phyloP scores from a whole-genome alignment of 2,888 invertebrate species.

The Mechanitis mazaeus region DNA sequence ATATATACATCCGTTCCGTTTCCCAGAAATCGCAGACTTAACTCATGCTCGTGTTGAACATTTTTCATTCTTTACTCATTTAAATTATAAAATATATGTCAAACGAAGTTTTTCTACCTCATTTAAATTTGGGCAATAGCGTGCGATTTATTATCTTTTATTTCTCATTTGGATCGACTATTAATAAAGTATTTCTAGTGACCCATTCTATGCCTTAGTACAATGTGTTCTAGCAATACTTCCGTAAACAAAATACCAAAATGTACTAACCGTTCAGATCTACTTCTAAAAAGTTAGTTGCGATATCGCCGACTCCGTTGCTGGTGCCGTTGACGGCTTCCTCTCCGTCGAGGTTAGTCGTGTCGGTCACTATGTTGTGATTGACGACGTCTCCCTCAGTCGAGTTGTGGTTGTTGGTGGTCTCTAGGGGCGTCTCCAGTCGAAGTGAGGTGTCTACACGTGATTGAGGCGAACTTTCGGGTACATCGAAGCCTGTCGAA shows the following conservation, averaged over 20 bases:
- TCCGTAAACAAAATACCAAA: neutral
- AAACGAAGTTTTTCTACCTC: no score
- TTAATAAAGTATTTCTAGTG: no score
- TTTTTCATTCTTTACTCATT: neutral
- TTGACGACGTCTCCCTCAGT: conserved; percentile 37
- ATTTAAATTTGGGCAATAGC: no score
- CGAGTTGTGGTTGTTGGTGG: conserved; percentile 26
- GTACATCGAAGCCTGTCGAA: conserved; percentile 55
- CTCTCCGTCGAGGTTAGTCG: conserved; percentile 39
- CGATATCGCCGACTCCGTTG: conserved; percentile 49
- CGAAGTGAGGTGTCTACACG: conserved; percentile 31
- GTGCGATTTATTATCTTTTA: no score
- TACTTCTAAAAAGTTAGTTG: conserved; percentile 61
- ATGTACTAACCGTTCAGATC: conserved; percentile 61
- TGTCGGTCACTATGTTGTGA: conserved; percentile 37
- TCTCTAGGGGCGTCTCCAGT: conserved; percentile 18
- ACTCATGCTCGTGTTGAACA: neutral
- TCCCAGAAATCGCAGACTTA: no score
- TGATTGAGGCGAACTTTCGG: conserved; percentile 41
- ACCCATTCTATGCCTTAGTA: no score
- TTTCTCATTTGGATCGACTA: no score
- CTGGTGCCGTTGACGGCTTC: conserved; percentile 35
- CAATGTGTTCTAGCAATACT: no score
- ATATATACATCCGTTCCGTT: no score
- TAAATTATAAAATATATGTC: no score